phyloP scores from a whole-genome alignment of 2,113 vertebrate genomes.

The Enhydra lutris region DNA sequence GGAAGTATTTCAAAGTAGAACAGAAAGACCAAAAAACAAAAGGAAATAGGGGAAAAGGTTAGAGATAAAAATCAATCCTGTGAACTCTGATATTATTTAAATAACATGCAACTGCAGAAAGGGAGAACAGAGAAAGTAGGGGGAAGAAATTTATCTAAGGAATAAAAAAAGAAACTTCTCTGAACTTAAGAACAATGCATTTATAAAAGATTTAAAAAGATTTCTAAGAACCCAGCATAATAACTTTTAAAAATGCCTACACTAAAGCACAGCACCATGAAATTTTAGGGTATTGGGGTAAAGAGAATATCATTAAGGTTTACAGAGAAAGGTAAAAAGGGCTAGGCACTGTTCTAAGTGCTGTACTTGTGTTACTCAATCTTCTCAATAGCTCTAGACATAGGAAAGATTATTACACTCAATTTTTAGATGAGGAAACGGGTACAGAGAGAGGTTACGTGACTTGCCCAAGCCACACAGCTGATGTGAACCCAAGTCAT shows the following conservation, averaged over 20 bases:
- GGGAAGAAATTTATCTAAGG: background rate
- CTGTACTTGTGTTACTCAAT: background rate
- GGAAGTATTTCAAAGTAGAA: background rate
- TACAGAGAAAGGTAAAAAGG: background rate
- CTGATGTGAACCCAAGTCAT: background rate
- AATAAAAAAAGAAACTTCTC: background rate
- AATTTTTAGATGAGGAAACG: conserved; percentile 6
- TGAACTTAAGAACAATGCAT: background rate
- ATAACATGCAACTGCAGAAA: conserved; percentile 20
- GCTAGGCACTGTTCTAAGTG: background rate
- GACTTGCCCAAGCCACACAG: background rate
- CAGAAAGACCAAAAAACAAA: background rate
- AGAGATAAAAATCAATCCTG: background rate
- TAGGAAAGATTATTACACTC: background rate
- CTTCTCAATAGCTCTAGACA: background rate
- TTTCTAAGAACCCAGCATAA: background rate
- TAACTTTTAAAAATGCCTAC: background rate
- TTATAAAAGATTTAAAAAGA: conserved; percentile 25
- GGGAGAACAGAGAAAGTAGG: conserved; percentile 16
- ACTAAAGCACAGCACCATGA: background rate
- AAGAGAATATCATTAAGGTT: conserved; percentile 15
- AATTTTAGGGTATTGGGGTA: background rate
- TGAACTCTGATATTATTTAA: conserved; percentile 6
- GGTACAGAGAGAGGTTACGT: background rate
- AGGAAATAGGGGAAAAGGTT: background rate